A percentile compares a stretch with the other conserved stretches of the same genome.
These are phyloP conservation scores for Neocrepidodera transversa DNA, from an alignment of 2,888 invertebrate species.

Conservation along the genomic window DNA sequence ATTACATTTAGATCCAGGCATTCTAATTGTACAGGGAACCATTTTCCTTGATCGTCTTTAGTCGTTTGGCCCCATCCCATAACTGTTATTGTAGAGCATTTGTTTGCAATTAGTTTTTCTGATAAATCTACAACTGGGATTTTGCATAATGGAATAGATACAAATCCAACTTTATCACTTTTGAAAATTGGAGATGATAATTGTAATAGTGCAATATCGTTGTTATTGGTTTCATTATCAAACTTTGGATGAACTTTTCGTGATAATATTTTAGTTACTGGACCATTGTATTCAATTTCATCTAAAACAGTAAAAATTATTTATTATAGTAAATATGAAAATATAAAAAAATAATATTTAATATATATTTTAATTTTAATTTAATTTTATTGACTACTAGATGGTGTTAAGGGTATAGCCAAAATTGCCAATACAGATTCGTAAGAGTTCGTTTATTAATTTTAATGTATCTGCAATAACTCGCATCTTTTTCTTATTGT, in stretches of 20 bases:
- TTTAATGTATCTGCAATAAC: too few species aligned
- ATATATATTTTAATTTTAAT: too few species aligned
- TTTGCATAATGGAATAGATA: neutral
- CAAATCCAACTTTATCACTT: neutral
- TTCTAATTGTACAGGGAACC: neutral
- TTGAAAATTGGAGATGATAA: neutral
- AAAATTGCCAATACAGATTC: too few species aligned
- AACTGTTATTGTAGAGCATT: neutral
- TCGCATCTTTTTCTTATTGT: too few species aligned
- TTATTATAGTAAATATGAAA: too few species aligned
- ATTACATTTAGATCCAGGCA: neutral
- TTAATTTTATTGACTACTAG: too few species aligned
- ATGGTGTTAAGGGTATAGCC: too few species aligned
- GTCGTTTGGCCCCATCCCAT: slow-evolving; percentile 9
- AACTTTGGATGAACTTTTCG: neutral
- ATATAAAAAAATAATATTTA: too few species aligned
- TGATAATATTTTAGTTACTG: neutral
- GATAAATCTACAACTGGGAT: neutral
- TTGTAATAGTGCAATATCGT: neutral
- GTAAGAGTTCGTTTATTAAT: too few species aligned
- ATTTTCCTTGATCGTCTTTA: neutral
- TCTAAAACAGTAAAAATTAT: neutral
- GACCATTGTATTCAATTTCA: slow-evolving; percentile 5
- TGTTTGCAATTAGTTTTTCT: neutral
- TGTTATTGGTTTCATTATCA: neutral